Percentiles rank a stretch among this genome's conserved stretches.
Evolutionary conservation across 1,140 invertebrate genomes (phyloP).

Genomic region (Temnothorax nylanderi): DNA sequence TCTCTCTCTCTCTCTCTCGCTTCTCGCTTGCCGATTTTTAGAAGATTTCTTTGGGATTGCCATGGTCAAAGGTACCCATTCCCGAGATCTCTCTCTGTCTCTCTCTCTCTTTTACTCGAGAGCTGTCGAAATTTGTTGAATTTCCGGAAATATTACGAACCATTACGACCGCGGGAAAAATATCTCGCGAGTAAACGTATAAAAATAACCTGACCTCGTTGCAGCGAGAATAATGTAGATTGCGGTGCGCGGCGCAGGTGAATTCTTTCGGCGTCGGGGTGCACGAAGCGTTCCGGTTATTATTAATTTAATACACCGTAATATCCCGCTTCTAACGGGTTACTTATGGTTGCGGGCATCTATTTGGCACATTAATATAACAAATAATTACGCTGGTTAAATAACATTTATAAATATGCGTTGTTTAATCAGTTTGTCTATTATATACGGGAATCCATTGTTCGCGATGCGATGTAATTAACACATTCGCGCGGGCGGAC

Average conservation of each 20-base stretch:
- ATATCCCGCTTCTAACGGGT: neutral
- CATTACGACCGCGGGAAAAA: neutral
- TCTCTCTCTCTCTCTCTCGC: neutral
- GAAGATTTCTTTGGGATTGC: constrained; percentile 12
- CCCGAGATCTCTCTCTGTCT: neutral
- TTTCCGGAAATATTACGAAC: constrained; percentile 7
- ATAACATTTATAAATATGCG: constrained; percentile 55
- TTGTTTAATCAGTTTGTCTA: constrained; percentile 58
- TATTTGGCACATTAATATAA: constrained; percentile 52
- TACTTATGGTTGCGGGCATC: constrained; percentile 48
- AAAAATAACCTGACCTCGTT: constrained; percentile 5
- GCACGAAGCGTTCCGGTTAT: neutral
- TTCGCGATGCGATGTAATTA: constrained; percentile 52
- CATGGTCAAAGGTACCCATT: constrained; percentile 21
- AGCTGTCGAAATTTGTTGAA: constrained; percentile 12
- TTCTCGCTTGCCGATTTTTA: constrained; percentile 41
- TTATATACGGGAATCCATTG: constrained; percentile 46
- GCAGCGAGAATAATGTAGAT: constrained; percentile 14
- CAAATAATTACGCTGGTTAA: constrained; percentile 58
- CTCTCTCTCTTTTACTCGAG: neutral
- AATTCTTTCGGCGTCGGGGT: constrained; percentile 12
- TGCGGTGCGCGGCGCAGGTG: constrained; percentile 2
- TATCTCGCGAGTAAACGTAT: neutral
- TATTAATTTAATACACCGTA: constrained; percentile 43
- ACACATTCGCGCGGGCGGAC: constrained; percentile 42